These are phyloP conservation scores for Lasioglossum baleicum DNA, from an alignment of 1,140 invertebrate genomes.

Conservation along the genomic window DNA sequence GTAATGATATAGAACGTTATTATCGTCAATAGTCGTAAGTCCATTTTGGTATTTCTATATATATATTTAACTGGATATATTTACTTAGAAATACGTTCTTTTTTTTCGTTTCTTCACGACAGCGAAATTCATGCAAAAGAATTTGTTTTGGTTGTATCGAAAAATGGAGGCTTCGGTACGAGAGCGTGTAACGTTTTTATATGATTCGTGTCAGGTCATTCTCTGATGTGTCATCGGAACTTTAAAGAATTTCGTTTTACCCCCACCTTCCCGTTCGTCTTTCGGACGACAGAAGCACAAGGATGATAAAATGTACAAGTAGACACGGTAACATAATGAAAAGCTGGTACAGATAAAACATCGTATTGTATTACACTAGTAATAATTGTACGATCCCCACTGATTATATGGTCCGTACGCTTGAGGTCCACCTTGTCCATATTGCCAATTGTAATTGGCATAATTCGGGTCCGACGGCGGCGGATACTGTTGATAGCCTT, in stretches of 20 bases:
- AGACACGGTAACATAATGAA: conserved; percentile 48
- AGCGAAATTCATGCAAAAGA: conserved; percentile 23
- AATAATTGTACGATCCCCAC: conserved; percentile 83
- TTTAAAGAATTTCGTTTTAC: conserved; percentile 37
- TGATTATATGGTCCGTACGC: conserved; percentile 84
- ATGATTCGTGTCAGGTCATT: conserved; percentile 42
- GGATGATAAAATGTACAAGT: conserved; percentile 56
- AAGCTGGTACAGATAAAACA: conserved; percentile 23
- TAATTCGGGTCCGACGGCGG: conserved; percentile 81
- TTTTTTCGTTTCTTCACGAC: neutral
- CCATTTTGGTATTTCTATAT: neutral
- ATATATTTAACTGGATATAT: neutral
- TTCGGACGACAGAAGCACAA: conserved; percentile 45
- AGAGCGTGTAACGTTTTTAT: conserved; percentile 4
- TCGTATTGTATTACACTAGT: conserved; percentile 65
- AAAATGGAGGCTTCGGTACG: conserved; percentile 17
- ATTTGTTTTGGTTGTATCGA: neutral
- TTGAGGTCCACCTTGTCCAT: conserved; percentile 81
- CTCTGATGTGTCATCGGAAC: conserved; percentile 37
- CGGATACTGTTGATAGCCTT: conserved; percentile 83
- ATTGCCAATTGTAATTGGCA: conserved; percentile 85
- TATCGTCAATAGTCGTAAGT: conserved; percentile 8
- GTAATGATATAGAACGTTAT: neutral
- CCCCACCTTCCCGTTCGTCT: conserved; percentile 8
- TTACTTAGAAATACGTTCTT: conserved; percentile 8